phyloP scores from a whole-genome alignment of 1,140 invertebrate genomes.

The roundworm (Caenorhabditis elegans) region WBcel235 BX284603.4:6415001-6415500 shows the following conservation, averaged over 20 bases:
- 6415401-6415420: too few species aligned
- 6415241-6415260: too few species aligned
- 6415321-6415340: too few species aligned
- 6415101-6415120: not conserved
- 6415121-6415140: too few species aligned
- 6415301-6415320: too few species aligned
- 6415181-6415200: not conserved
- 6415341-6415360: too few species aligned
- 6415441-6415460: too few species aligned
- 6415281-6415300: conserved; percentile 23
- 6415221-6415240: not conserved
- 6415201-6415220: not conserved
- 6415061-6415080: not conserved
- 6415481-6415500: too few species aligned
- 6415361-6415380: not conserved
- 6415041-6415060: not conserved
- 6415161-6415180: not conserved
- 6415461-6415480: too few species aligned
- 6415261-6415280: too few species aligned
- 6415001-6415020: too few species aligned
- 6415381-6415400: not conserved
- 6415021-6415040: not conserved
- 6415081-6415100: not conserved
- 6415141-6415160: not conserved
- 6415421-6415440: too few species aligned